phyloP scores from a whole-genome alignment of 2,797 vertebrate genomes.

The Hydrocynus forskahlii region DNA sequence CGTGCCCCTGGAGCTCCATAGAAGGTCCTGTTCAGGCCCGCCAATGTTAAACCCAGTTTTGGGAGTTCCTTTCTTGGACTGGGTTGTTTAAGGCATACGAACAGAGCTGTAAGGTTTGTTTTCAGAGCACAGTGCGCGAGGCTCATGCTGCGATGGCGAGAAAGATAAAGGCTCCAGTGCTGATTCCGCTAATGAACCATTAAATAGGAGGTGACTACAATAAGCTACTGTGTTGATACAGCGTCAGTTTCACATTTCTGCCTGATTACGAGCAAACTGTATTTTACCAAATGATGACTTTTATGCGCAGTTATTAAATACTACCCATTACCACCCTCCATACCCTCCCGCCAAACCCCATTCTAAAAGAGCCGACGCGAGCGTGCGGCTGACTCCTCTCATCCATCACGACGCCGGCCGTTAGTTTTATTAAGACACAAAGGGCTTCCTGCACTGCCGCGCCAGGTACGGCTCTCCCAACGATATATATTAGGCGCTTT shows the following conservation, averaged over 20 bases:
- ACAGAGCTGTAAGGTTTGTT: not conserved
- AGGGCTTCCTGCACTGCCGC: not conserved
- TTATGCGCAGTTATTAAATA: constrained; percentile 24
- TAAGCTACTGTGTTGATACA: constrained; percentile 14
- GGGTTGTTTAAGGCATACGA: not conserved
- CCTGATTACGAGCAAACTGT: constrained; percentile 41
- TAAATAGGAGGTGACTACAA: constrained; percentile 15
- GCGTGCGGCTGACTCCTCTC: constrained; percentile 13
- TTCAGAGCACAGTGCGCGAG: not conserved
- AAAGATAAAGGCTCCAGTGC: constrained; percentile 7
- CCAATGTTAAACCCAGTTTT: not conserved
- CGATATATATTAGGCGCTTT: constrained; percentile 44
- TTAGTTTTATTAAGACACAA: constrained; percentile 36
- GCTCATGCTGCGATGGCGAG: not conserved
- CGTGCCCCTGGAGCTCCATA: no score
- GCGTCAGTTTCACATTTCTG: constrained; percentile 16
- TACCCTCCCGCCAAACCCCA: not conserved
- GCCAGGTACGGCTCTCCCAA: not conserved
- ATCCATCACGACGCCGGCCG: constrained; percentile 32
- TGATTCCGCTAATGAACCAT: constrained; percentile 10
- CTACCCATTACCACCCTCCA: constrained; percentile 15
- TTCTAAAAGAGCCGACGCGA: constrained; percentile 9
- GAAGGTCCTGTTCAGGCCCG: not conserved
- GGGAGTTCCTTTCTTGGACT: not conserved
- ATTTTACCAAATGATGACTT: constrained; percentile 41